phyloP scores from a whole-genome alignment of 1,140 invertebrate species.

The Meloidogyne floridensis region DNA sequence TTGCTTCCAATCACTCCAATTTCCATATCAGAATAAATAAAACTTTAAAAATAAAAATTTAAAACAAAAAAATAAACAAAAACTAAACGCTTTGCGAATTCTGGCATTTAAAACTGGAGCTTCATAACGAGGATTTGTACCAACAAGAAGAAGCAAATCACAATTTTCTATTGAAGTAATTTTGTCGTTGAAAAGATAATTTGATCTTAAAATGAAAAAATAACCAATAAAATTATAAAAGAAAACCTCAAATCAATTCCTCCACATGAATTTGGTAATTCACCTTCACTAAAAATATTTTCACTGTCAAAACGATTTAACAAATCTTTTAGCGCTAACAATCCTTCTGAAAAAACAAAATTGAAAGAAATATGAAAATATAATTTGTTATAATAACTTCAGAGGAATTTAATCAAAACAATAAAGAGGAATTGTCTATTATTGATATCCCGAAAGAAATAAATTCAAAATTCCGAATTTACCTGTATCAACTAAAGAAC shows the following conservation, averaged over 20 bases:
- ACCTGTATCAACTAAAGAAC: constrained; percentile 84
- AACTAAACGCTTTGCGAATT: constrained; percentile 76
- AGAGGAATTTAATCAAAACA: constrained; percentile 5
- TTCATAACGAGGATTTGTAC: constrained; percentile 94
- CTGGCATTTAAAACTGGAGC: constrained; percentile 94
- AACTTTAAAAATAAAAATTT: constrained; percentile 61
- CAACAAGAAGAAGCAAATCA: constrained; percentile 87
- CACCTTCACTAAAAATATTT: constrained; percentile 82
- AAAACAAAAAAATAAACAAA: background rate
- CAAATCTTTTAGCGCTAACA: constrained; percentile 91
- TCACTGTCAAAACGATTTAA: constrained; percentile 85
- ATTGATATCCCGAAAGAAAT: background rate
- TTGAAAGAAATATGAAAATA: background rate
- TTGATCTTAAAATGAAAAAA: constrained; percentile 53
- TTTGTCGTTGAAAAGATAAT: constrained; percentile 69
- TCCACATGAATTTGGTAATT: constrained; percentile 80
- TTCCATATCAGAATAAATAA: constrained; percentile 69
- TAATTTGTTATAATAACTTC: background rate
- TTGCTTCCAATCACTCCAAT: constrained; percentile 82
- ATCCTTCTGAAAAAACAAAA: constrained; percentile 68
- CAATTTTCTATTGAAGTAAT: constrained; percentile 82
- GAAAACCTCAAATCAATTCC: constrained; percentile 81
- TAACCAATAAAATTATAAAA: background rate
- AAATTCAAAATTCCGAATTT: background rate
- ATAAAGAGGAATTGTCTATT: constrained; percentile 1